Percentiles rank a stretch among this genome's conserved stretches.
Evolutionary conservation across 2,797 vertebrate species (phyloP).

Genomic region (Sebastes taczanowskii): DNA sequence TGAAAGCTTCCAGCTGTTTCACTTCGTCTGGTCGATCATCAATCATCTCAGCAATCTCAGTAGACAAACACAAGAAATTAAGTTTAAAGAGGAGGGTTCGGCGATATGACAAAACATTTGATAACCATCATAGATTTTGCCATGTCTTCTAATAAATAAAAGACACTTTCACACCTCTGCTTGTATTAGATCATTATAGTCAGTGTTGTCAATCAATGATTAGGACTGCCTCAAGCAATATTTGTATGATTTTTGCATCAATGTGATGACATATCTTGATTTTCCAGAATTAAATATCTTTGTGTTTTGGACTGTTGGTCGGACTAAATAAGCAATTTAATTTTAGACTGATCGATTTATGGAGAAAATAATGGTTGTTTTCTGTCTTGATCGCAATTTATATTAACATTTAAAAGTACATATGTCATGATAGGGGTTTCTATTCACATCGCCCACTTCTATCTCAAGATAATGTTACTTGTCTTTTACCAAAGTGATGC

Average conservation of each 20-base stretch:
- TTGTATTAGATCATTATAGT: background rate
- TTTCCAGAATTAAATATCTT: background rate
- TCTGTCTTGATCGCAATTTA: background rate
- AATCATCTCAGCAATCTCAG: constrained; percentile 92
- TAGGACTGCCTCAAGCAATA: background rate
- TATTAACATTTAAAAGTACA: background rate
- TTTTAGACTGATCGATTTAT: background rate
- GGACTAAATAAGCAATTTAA: too few species aligned
- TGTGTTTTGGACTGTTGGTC: too few species aligned
- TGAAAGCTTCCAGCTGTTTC: constrained; percentile 91
- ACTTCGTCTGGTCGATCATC: constrained; percentile 94
- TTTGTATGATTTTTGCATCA: background rate
- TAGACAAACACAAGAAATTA: background rate
- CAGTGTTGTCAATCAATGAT: background rate
- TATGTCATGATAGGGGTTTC: background rate
- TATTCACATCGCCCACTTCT: background rate
- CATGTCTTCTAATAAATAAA: too few species aligned
- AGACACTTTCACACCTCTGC: background rate
- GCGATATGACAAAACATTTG: background rate
- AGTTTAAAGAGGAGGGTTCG: background rate
- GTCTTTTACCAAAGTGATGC: background rate
- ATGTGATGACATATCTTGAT: background rate
- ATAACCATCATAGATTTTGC: background rate
- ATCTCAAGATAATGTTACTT: background rate
- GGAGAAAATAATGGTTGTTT: background rate